Evolutionary conservation across 2,113 vertebrate genomes (phyloP).

Genomic region (Ranitomeya imitator): DNA sequence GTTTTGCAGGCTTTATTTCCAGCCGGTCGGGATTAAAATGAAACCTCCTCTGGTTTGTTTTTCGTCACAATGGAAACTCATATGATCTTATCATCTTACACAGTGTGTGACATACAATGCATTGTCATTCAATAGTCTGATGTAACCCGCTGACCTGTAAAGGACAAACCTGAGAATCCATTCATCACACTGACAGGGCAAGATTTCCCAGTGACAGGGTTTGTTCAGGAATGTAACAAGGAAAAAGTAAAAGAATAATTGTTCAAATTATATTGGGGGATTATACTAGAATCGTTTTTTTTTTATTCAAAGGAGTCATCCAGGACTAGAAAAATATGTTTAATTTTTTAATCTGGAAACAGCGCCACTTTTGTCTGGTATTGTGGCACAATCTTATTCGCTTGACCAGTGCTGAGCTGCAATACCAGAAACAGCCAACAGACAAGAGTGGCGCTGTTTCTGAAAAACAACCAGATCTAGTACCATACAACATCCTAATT

Average conservation of each 20-base stretch:
- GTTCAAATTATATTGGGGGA: neutral
- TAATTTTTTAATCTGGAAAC: too few relatives aligned
- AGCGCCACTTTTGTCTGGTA: too few relatives aligned
- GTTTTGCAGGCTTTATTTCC: neutral
- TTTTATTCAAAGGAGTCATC: too few relatives aligned
- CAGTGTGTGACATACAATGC: conserved; percentile 31
- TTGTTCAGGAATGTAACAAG: neutral
- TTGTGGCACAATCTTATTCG: too few relatives aligned
- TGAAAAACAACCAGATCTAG: too few relatives aligned
- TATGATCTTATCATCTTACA: conserved; percentile 42
- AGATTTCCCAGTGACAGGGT: neutral
- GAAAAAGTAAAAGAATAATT: neutral
- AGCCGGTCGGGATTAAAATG: neutral
- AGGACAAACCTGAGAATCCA: conserved; percentile 13
- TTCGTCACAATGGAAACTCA: conserved; percentile 27
- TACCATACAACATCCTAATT: too few relatives aligned
- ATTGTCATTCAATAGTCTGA: conserved; percentile 39
- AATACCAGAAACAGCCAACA: too few relatives aligned
- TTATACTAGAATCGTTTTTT: too few relatives aligned
- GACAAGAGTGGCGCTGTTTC: too few relatives aligned
- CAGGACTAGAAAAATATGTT: too few relatives aligned
- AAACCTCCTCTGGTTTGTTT: conserved; percentile 6
- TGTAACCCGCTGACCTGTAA: conserved; percentile 42
- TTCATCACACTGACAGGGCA: conserved; percentile 13
- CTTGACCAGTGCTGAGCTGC: too few relatives aligned